Evolutionary conservation across 2,113 vertebrate genomes (phyloP).

Genomic region (Calidris pygmaea): DNA sequence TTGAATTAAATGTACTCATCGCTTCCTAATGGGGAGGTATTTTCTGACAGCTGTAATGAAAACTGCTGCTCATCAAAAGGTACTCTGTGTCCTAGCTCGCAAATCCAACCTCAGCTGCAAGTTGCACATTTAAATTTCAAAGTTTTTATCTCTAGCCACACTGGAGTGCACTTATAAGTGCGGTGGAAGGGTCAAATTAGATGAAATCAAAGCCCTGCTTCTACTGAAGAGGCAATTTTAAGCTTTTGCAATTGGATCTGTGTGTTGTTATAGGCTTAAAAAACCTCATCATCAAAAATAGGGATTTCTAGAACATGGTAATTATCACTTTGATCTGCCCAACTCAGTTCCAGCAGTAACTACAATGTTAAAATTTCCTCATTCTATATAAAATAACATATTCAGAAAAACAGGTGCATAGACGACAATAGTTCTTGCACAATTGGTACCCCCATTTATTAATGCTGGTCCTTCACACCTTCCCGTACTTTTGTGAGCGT

Average conservation of each 20-base stretch:
- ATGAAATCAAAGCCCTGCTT: slow-evolving; percentile 64
- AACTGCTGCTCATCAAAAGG: slow-evolving; percentile 71
- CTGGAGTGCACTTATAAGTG: slow-evolving; percentile 59
- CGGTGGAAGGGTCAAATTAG: slow-evolving; percentile 44
- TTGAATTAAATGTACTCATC: slow-evolving; percentile 41
- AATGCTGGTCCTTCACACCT: background rate
- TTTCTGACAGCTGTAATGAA: slow-evolving; percentile 71
- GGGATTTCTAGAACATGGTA: slow-evolving; percentile 59
- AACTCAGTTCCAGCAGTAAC: slow-evolving; percentile 11
- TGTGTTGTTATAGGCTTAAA: slow-evolving; percentile 64
- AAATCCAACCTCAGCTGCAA: slow-evolving; percentile 67
- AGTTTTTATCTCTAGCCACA: slow-evolving; percentile 66
- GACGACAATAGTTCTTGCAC: background rate
- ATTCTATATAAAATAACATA: background rate
- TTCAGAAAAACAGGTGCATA: background rate
- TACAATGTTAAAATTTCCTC: background rate
- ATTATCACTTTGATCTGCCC: slow-evolving; percentile 59
- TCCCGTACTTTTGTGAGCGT: background rate
- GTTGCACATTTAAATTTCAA: slow-evolving; percentile 75
- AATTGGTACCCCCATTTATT: background rate
- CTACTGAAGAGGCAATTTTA: slow-evolving; percentile 55
- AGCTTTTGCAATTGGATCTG: slow-evolving; percentile 41
- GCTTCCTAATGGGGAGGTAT: slow-evolving; percentile 66
- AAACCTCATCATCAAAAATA: slow-evolving; percentile 52
- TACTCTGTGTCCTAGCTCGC: slow-evolving; percentile 70